Evolutionary conservation across 2,113 vertebrate genomes (phyloP), one percentile per base, ranked within the genome.

Genomic region (Cairina moschata): DNA sequence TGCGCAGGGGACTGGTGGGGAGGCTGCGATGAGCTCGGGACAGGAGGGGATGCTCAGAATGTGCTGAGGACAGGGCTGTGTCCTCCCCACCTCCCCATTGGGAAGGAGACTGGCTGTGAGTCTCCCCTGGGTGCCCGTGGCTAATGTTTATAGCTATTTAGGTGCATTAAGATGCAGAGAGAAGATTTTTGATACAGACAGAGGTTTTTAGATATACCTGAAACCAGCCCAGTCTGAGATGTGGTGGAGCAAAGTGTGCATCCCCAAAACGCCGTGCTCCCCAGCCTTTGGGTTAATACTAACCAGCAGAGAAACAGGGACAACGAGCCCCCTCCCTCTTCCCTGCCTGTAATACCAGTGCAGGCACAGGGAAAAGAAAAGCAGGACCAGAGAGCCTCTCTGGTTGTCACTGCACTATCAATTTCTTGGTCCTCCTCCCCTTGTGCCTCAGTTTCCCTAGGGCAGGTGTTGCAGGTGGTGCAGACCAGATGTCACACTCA

Each of bases 251-350:
- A 44, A 14, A 46, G 25, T 0, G 25, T 34, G 40, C 31, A 10
- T 4, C 14, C 36, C 69, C 13, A 2, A 1, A 54, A 46, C 40
- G 14, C 11, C 0, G 0, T 17, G 48, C 22, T 42, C 44, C 29
- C 5, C 32, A 40, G 68, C 21, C 29, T n/a, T 79, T 66, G 8
- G 1, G 2, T 28, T 18, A 9, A 26, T 8, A 14, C 6, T 31
- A 34, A n/a, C 32, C 48, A 32, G 60, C 28, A 55, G 9, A 31
- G 50, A 73, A 21, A 17, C 31, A 26, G 22, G 4, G 7, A 59
- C 40, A 10, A 28, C 5, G 13, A 31, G 15, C 6, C 4, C 38
- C 16, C 38, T 44, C 25, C 68, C 56, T 23, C 66, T 28, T 79
- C 28, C n/a, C 32, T 88, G 40, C 20, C 56, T 55, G n/a, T 14